Conservation (phyloP, 2,113 vertebrate species). For the Notothenia coriiceps region DNA sequence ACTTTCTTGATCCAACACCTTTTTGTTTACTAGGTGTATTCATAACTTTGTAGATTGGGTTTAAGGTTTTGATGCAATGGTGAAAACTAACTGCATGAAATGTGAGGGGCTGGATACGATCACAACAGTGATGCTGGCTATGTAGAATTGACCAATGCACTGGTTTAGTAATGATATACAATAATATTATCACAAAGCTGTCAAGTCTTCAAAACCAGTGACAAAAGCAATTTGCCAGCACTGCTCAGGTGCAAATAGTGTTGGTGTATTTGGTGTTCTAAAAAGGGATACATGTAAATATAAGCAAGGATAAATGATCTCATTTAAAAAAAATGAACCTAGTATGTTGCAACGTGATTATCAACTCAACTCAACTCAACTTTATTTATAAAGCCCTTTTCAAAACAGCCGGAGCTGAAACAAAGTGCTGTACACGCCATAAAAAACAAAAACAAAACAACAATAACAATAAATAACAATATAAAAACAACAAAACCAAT, state of each 20-base stretch:
- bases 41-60: not conserved
- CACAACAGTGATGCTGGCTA: not conserved
- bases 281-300: not conserved
- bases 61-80: not conserved
- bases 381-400: too few species aligned
- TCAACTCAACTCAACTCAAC: too few species aligned
- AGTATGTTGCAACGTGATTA: too few species aligned
- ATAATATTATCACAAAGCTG: not conserved
- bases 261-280: too few species aligned
- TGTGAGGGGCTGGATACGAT: not conserved
- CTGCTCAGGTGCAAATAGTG: not conserved
- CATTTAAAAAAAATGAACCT: not conserved
- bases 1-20: not conserved
- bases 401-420: too few species aligned
- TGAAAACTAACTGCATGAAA: constrained; percentile 29
- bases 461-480: too few species aligned
- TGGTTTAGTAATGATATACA: not conserved
- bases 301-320: not conserved
- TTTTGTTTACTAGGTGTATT: not conserved
- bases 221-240: not conserved
- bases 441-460: too few species aligned
- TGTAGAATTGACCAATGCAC: not conserved
- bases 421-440: too few species aligned
- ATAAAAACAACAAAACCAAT: too few species aligned
- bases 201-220: not conserved